A percentile compares a stretch with the other conserved stretches of the same genome.
These are phyloP conservation scores for Thelaira solivaga DNA, from an alignment of 2,888 invertebrate species.

Conservation along the genomic window DNA sequence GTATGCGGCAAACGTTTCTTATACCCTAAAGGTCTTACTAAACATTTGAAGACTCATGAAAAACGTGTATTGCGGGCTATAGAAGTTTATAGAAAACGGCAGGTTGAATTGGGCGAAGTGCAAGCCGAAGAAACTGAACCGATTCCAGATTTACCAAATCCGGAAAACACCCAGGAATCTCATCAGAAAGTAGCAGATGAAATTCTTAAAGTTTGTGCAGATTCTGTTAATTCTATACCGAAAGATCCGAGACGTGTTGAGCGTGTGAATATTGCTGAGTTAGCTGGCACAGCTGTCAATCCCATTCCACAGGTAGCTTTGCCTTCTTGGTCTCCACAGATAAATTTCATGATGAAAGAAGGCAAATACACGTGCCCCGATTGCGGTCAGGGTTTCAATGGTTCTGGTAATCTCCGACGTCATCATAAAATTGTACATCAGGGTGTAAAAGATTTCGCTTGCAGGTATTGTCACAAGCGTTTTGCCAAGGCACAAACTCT, in stretches of 20 bases:
- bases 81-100: constrained; percentile 72
- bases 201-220: constrained; percentile 71
- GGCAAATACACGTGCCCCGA: constrained; percentile 74
- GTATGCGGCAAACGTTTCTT: constrained; percentile 73
- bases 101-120: constrained; percentile 69
- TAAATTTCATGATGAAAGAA: constrained; percentile 75
- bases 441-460: constrained; percentile 74
- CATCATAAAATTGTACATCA: constrained; percentile 75
- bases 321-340: constrained; percentile 74
- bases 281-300: constrained; percentile 73
- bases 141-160: constrained; percentile 62
- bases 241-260: constrained; percentile 73
- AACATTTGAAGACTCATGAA: constrained; percentile 73
- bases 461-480: constrained; percentile 73
- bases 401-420: constrained; percentile 73
- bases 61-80: constrained; percentile 73
- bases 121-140: constrained; percentile 57
- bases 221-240: constrained; percentile 70
- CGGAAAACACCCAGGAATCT: constrained; percentile 62
- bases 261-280: constrained; percentile 71
- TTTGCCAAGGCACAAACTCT: constrained; percentile 75
- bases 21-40: constrained; percentile 73
- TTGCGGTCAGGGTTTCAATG: constrained; percentile 74
- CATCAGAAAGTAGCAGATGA: constrained; percentile 72
- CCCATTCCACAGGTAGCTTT: constrained; percentile 73